A percentile compares a stretch with the other conserved stretches of the same genome.
Evolutionary conservation across 2,113 vertebrate genomes (phyloP).

Genomic region (Agapornis roseicollis): DNA sequence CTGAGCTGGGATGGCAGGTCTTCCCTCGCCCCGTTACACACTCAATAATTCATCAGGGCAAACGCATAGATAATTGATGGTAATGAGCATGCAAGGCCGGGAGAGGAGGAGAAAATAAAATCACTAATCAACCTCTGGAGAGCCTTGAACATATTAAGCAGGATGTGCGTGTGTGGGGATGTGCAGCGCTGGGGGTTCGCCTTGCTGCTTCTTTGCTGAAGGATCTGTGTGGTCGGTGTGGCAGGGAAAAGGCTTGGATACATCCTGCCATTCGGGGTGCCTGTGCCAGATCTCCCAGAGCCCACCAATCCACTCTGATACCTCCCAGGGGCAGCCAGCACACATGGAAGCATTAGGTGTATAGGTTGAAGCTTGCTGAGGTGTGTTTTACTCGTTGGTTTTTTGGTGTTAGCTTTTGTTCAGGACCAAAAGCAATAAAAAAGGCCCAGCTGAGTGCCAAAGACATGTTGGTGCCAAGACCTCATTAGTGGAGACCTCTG

Average conservation of each 20-base stretch:
- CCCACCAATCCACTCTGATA: not conserved
- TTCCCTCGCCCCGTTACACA: not conserved
- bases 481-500: constrained; percentile 53
- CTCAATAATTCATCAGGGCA: constrained; percentile 54
- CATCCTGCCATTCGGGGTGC: not conserved
- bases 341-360: not conserved
- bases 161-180: not conserved
- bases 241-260: not conserved
- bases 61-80: constrained; percentile 44
- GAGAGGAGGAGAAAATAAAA: constrained; percentile 38
- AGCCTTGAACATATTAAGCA: not conserved
- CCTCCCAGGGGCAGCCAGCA: not conserved
- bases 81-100: not conserved
- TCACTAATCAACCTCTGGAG: constrained; percentile 35
- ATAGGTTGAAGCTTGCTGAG: not conserved
- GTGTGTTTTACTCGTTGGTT: not conserved
- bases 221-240: not conserved
- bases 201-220: not conserved
- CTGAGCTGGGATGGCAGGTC: not conserved
- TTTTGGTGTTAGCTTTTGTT: not conserved
- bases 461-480: constrained; percentile 33
- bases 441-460: constrained; percentile 8
- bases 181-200: not conserved
- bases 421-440: not conserved
- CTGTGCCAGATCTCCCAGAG: not conserved